phyloP scores from a whole-genome alignment of 2,113 vertebrate species.

The Istiophorus platypterus region DNA sequence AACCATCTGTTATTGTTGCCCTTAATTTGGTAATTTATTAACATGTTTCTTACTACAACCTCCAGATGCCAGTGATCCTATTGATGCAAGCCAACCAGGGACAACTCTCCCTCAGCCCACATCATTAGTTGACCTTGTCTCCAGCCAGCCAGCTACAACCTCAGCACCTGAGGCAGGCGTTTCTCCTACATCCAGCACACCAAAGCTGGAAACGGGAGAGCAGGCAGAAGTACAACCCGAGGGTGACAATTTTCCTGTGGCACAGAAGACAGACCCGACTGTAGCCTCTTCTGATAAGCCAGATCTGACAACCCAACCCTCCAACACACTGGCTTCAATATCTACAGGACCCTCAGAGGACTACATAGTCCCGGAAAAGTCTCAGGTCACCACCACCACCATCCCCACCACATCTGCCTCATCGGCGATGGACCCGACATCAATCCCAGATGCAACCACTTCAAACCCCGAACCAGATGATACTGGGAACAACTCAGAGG shows the following conservation, averaged over 20 bases:
- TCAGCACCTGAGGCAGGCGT: slow-evolving; percentile 1
- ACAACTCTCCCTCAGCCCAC: slow-evolving; percentile 32
- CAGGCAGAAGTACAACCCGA: not conserved
- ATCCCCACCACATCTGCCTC: not conserved
- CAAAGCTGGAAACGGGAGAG: not conserved
- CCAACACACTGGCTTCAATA: not conserved
- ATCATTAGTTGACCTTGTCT: not conserved
- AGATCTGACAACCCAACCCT: slow-evolving; percentile 9
- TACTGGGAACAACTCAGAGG: not conserved
- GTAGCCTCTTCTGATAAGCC: not conserved
- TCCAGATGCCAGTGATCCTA: slow-evolving; percentile 33
- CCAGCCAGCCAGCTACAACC: not conserved
- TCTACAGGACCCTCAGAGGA: slow-evolving; percentile 7
- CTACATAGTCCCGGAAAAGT: slow-evolving; percentile 15
- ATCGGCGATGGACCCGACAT: not conserved
- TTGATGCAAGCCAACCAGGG: not conserved
- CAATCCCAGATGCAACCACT: slow-evolving; percentile 18
- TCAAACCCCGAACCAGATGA: not conserved
- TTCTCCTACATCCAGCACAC: slow-evolving; percentile 2
- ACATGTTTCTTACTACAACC: not conserved
- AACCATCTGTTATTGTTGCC: not conserved
- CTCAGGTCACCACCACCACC: not conserved
- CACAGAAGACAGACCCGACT: not conserved
- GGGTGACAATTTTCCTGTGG: not conserved
- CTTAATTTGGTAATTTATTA: not conserved